Evolutionary conservation across 2,888 invertebrate genomes (phyloP), one percentile per base, ranked within the genome.

Genomic region (Erynnis tages): DNA sequence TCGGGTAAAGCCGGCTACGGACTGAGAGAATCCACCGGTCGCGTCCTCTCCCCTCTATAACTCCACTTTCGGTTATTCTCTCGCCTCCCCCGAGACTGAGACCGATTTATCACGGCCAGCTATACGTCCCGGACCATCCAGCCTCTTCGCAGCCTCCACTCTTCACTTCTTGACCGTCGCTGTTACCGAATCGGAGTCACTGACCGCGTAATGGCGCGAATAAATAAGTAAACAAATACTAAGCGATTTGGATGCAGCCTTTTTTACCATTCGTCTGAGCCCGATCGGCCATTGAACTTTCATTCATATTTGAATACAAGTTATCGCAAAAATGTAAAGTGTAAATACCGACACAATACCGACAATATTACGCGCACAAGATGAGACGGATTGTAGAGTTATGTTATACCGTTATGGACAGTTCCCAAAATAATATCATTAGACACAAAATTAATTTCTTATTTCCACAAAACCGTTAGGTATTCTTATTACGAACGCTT

Each of bases 61-160:
- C 79, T 80, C 81, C 78, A 83, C 86, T 86, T 84, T 87, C 80
- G 79, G 81, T 77, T 74, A 70, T 75, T 72, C 75, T 81, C 35
- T 71, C 69, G 30, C 76, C 79, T 83, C 86, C 83, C 84, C 62
- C 61, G 80, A 82, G 78, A 76, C 76, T 60, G 58, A 73, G 71
- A 62, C 75, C 79, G 79, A 85, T 86, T 83, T 80, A 83, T 85
- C 83, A 82, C 79, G 61, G 62, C 62, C 69, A 75, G 10, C 8
- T 40, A 40, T 32, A 21, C 34, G 27, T 41, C 52, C 44, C 21
- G 34, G 21, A 44, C 10, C 11, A 17, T 52, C 50, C 44, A 44
- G 32, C 44, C 11, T 50, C 21, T 4, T 27, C 17, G 23, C 8
- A 38, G 30, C 37, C 29, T 10, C 10, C 11, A 21, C 13, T 5